A percentile compares a stretch with the other conserved stretches of the same genome.
phyloP scores from a whole-genome alignment of 2,797 vertebrate species.

The Graptemys geographica region DNA sequence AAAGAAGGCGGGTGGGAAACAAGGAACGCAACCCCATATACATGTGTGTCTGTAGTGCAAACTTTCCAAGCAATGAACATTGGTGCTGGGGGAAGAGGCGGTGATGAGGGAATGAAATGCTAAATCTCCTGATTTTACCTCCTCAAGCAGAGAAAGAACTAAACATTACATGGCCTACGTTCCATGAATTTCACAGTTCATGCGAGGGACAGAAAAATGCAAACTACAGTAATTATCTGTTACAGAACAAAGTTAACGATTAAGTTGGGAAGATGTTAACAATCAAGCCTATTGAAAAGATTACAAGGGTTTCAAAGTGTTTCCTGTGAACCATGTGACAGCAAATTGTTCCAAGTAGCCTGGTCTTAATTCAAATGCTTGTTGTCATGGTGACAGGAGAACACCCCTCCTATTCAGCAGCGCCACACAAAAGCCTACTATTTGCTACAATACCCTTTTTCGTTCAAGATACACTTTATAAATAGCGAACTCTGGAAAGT shows the following conservation, averaged over 20 bases:
- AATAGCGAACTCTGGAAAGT: conserved; percentile 22
- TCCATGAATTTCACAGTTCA: not conserved
- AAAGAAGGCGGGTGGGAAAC: not conserved
- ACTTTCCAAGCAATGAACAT: conserved; percentile 6
- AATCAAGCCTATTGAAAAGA: conserved; percentile 71
- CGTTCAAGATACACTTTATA: conserved; percentile 24
- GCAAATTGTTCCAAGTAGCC: conserved; percentile 65
- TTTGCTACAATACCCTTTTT: conserved; percentile 48
- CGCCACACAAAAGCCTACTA: conserved; percentile 54
- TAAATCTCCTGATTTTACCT: not conserved
- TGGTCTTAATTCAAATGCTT: conserved; percentile 67
- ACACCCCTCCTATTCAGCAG: conserved; percentile 37
- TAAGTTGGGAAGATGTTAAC: conserved; percentile 73
- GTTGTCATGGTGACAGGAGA: conserved; percentile 76
- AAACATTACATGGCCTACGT: not conserved
- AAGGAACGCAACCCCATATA: not conserved
- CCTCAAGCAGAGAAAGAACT: not conserved
- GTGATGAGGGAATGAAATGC: not conserved
- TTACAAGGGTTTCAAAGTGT: conserved; percentile 74
- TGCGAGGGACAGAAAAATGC: conserved; percentile 31
- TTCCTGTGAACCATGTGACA: conserved; percentile 65
- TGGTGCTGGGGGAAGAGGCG: fast-evolving
- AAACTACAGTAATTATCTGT: conserved; percentile 68
- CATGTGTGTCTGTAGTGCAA: not conserved
- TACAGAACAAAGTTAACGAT: conserved; percentile 72